Base-by-base conservation (phyloP, 2,113 vertebrate genomes). In the Euleptes europaea region DNA sequence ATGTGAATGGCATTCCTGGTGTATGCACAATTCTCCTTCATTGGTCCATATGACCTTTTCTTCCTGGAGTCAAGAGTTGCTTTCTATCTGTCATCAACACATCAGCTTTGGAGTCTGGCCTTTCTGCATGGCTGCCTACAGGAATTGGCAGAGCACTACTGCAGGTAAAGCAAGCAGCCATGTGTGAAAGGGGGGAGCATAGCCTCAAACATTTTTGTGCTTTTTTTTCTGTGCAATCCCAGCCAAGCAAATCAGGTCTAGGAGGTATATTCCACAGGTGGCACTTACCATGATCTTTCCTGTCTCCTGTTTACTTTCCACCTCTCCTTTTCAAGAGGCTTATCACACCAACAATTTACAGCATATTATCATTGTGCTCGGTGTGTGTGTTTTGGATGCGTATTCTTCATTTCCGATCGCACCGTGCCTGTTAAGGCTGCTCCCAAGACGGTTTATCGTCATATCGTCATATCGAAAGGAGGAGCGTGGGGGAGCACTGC, bases 41-140 rank as follows among this genome's bases (percentile, higher is more conserved):
- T 70, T 78, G 49, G n/a, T 44, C 57, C 38, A 51, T 17, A 78
- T 51, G 28, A 49, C 40, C 71, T 85, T 84, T 91, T 72, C 80
- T 88, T 91, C 86, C 89, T 67, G 81, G 69, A 88, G 92, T 93
- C 90, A 86, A 89, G 85, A 93, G 47, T 74, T 60, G 77, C 83
- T 77, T 77, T 57, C 76, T 63, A 66, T 86, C 35, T 75, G 75
- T 70, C 67, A 54, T 49, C 84, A 33, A 33, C 70, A 87, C 79
- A 89, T 85, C 85, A 87, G 87, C 63, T 85, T 65, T 54, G 42
- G 82, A 74, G 88, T 75, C 75, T 78, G 80, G 82, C 83, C 85
- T 88, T 91, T 91, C 90, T 86, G 88, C 90, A 70, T 33, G 80
- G 80, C 80, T 86, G 88, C 86, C 81, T 84, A 49, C 42, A 12